Base-by-base conservation (phyloP, 1,140 invertebrate species). In the Riptortus pedestris region DNA sequence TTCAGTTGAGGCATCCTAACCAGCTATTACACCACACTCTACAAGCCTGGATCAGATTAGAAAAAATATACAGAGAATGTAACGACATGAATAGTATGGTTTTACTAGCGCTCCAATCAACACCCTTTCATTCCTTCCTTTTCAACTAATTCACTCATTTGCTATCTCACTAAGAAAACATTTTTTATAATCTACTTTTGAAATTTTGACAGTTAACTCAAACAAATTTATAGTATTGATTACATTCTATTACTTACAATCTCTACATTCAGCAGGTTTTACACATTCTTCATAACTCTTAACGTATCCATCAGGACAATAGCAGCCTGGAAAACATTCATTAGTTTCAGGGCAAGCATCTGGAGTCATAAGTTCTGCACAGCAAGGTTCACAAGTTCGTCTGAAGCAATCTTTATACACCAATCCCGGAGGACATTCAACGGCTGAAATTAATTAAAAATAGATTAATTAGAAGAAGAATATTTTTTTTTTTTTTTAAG, bases 391-490 rank as follows among this genome's bases (percentile, higher is more conserved):
- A 73, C 89, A 91, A 18, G 76, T 73, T 59, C 77, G 76, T 65
- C 83, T 81, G 72, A 84, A 91, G 71, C 90, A 91, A 70, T 91
- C 88, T 55, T 86, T 80, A 72, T 88, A 87, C 1, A 90, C 81
- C 24, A 90, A 76, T 0, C 86, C 86, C 0, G 85, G 66, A 0
- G 83, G 79, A 69, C 89, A 91, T 18, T 78, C 75, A 4, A 80
- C 80, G 65, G 85, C 85, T 84, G 72, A 2, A 72, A 73, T 20
- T 60, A 43, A 47, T 2, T 26, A 22, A 22, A 38, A 59, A 26
- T 47, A 47, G 29, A 45, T n/a, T n/a, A n/a, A 4, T 51, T 67
- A n/a, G 38, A 43, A 43, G 9, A 43, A 43, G 9, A 11, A 11
- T 43, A 43, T 11, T 11, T 11, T n/a, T 43, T n/a, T 43, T n/a